Evolutionary conservation across 2,797 vertebrate genomes (phyloP).

Genomic region (Chelidonichthys spinosus): DNA sequence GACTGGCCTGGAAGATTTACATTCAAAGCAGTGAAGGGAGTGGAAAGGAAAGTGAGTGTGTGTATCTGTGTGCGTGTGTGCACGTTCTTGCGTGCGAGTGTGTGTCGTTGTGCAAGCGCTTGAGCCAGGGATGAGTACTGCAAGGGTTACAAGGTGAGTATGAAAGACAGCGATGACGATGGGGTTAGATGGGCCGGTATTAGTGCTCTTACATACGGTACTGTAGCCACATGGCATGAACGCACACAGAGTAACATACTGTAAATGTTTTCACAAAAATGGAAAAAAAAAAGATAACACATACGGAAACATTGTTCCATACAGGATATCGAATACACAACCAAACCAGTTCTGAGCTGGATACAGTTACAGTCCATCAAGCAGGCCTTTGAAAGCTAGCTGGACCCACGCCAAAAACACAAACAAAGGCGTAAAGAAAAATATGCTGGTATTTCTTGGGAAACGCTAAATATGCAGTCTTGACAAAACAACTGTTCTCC

Average conservation of each 20-base stretch:
- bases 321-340: background rate
- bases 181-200: slow-evolving; percentile 1
- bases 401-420: slow-evolving; percentile 7
- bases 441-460: slow-evolving; percentile 6
- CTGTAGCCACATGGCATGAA: background rate
- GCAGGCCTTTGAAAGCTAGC: background rate
- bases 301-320: background rate
- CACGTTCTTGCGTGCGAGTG: slow-evolving; percentile 1
- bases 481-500: slow-evolving; percentile 4
- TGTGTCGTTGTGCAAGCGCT: background rate
- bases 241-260: background rate
- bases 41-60: slow-evolving; percentile 17
- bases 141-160: slow-evolving; percentile 31
- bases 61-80: slow-evolving; percentile 12
- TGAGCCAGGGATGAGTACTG: background rate
- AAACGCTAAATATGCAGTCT: slow-evolving; percentile 11
- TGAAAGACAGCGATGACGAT: slow-evolving; percentile 2
- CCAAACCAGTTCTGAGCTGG: background rate
- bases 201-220: background rate
- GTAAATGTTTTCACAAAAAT: background rate
- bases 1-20: slow-evolving; percentile 72
- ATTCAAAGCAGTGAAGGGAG: slow-evolving; percentile 43
- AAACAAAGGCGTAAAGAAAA: background rate
- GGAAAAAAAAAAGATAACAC: background rate
- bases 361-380: background rate